Conservation (phyloP, 2,113 vertebrate species). For the Erythrolamprus reginae region DNA sequence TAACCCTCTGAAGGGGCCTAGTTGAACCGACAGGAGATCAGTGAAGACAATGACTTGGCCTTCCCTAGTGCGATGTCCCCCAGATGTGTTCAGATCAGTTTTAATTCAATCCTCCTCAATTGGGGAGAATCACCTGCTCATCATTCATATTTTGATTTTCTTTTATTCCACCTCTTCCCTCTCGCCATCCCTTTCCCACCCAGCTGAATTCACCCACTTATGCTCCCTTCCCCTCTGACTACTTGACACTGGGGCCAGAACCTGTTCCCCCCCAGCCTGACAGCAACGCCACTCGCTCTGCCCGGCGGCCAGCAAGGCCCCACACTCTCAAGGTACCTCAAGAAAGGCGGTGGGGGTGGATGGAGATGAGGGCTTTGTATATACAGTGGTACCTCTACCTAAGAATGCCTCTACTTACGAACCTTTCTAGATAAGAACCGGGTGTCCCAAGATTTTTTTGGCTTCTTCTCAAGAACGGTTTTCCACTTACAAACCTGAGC, state of each 20-base stretch:
- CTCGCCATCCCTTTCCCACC: conserved; percentile 49
- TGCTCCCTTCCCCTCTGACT: conserved; percentile 67
- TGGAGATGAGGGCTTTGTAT: conserved; percentile 1
- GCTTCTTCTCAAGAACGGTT: too few species aligned
- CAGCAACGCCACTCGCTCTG: conserved; percentile 46
- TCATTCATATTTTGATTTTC: conserved; percentile 18
- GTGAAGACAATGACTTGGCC: not conserved
- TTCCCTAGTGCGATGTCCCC: not conserved
- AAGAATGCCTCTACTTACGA: too few species aligned
- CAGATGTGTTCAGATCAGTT: not conserved
- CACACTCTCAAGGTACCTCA: conserved; percentile 66
- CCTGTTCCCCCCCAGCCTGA: conserved; percentile 63
- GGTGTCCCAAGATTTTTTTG: too few species aligned
- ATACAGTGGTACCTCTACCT: too few species aligned
- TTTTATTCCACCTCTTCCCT: conserved; percentile 16
- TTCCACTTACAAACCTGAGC: too few species aligned
- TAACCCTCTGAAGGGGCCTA: not conserved
- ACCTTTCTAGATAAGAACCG: too few species aligned
- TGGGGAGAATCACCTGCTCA: not conserved
- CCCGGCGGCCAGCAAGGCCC: conserved; percentile 63
- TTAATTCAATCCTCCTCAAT: conserved; percentile 23
- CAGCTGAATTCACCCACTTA: conserved; percentile 67
- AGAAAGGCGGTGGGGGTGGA: not conserved
- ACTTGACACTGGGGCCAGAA: conserved; percentile 66
- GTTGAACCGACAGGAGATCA: not conserved